These are phyloP conservation scores for Formica aserva DNA, from an alignment of 2,888 invertebrate species.

Conservation along the genomic window DNA sequence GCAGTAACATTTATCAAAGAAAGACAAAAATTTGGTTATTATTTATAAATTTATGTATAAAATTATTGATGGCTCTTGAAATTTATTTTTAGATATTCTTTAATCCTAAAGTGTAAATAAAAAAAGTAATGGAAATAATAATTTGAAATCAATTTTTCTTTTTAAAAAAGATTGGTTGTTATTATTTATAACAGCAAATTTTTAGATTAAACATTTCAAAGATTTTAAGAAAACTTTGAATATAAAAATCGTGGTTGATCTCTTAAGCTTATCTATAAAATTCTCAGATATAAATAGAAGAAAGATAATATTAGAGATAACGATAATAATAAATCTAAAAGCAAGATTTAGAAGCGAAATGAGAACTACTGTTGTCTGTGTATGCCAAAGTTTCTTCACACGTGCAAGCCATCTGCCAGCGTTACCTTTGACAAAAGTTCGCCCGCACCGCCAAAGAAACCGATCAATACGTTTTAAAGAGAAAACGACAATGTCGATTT, in stretches of 20 bases:
- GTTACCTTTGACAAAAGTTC: constrained; percentile 56
- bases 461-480: constrained; percentile 60
- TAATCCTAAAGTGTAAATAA: neutral
- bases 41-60: neutral
- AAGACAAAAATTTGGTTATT: neutral
- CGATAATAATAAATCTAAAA: neutral
- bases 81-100: neutral
- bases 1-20: neutral
- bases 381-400: constrained; percentile 58
- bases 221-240: neutral
- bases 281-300: neutral
- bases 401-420: constrained; percentile 68
- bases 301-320: neutral
- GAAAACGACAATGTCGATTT: neutral
- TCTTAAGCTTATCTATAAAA: neutral
- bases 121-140: neutral
- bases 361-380: constrained; percentile 17
- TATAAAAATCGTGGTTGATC: neutral
- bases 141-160: neutral
- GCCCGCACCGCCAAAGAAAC: constrained; percentile 43
- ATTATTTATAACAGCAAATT: neutral
- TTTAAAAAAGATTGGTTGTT: neutral
- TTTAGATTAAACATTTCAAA: neutral
- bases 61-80: neutral
- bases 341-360: neutral